Evolutionary conservation across 1,140 invertebrate species (phyloP).

Genomic region (Scaptomyza montana): DNA sequence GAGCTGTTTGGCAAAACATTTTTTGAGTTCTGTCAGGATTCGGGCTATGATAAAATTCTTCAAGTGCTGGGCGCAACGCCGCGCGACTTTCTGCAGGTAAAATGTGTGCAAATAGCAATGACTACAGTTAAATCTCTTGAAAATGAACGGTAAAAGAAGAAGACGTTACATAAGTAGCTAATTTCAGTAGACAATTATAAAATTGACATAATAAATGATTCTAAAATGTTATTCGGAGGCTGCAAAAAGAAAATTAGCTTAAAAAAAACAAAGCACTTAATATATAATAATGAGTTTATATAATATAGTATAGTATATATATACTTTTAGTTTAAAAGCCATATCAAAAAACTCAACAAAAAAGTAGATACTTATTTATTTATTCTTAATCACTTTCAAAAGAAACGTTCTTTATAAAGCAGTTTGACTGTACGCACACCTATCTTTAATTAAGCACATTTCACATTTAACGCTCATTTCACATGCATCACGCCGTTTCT

Average conservation of each 20-base stretch:
- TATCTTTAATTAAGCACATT: conserved; percentile 66
- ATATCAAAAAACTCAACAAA: no score
- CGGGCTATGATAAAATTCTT: conserved; percentile 96
- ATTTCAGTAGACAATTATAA: no score
- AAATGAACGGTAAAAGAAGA: neutral
- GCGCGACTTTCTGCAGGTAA: conserved; percentile 94
- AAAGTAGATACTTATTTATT: no score
- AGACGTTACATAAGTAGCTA: neutral
- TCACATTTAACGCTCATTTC: conserved; percentile 63
- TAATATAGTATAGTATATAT: no score
- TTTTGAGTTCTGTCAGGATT: conserved; percentile 97
- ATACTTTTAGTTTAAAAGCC: no score
- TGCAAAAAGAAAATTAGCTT: no score
- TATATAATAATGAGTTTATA: no score
- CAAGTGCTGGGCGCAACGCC: conserved; percentile 96
- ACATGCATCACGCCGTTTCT: conserved; percentile 48
- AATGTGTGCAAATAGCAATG: neutral
- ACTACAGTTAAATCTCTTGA: neutral
- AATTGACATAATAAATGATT: no score
- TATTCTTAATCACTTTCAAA: no score
- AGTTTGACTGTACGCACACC: conserved; percentile 1
- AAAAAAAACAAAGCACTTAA: no score
- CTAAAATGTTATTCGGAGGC: no score
- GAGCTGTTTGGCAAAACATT: conserved; percentile 97
- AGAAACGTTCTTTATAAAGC: neutral